A percentile compares a stretch with the other conserved stretches of the same genome.
Evolutionary conservation across 2,113 vertebrate genomes (phyloP).

Genomic region (Ictalurus punctatus): DNA sequence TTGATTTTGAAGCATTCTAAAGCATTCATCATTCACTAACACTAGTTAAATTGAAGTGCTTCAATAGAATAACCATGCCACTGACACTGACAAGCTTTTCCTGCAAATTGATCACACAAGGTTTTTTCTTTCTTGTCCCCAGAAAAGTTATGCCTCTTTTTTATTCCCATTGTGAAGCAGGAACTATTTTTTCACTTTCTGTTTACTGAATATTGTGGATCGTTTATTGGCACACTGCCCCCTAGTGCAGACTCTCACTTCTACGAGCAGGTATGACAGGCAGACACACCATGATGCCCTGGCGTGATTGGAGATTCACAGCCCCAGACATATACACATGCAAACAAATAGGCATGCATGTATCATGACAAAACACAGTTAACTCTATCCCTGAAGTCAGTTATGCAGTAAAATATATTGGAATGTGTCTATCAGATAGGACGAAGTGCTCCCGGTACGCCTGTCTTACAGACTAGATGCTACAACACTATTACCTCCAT

Average conservation of each 20-base stretch:
- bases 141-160: background rate
- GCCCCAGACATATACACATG: background rate
- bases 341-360: background rate
- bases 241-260: background rate
- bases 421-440: constrained; percentile 41
- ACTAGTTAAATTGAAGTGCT: background rate
- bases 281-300: background rate
- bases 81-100: background rate
- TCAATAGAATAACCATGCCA: background rate
- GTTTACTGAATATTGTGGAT: background rate
- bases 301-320: background rate
- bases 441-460: constrained; percentile 20
- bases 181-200: background rate
- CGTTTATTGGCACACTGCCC: background rate
- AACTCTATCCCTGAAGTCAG: background rate
- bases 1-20: background rate
- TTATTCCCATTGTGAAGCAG: background rate
- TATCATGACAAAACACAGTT: background rate
- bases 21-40: background rate
- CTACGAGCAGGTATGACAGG: too few relatives aligned
- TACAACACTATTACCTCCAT: constrained; percentile 75
- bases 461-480: constrained; percentile 60
- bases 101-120: background rate
- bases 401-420: constrained; percentile 26
- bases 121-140: background rate